Conservation (phyloP, 1,140 invertebrate species). For the Saccostrea glomerata region DNA sequence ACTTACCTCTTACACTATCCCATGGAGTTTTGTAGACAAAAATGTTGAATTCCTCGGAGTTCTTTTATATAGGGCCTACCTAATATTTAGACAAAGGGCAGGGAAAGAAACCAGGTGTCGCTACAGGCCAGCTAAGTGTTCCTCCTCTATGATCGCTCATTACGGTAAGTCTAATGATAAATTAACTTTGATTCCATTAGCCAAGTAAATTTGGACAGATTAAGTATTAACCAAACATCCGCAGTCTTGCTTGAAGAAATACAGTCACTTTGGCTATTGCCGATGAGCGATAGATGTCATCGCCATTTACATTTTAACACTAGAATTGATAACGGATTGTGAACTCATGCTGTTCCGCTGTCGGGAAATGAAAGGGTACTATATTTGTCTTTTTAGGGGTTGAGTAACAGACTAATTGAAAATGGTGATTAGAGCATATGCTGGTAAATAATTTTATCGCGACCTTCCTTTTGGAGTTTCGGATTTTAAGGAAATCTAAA, state of each 20-base stretch:
- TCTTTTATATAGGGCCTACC: background rate
- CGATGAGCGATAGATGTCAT: slow-evolving; percentile 11
- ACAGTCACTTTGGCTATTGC: slow-evolving; percentile 9
- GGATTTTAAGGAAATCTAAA: background rate
- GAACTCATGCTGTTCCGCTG: background rate
- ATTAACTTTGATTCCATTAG: slow-evolving; percentile 32
- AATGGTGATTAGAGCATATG: background rate
- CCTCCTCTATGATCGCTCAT: slow-evolving; percentile 23
- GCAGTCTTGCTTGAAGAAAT: background rate
- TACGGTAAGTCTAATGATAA: background rate
- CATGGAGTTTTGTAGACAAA: background rate
- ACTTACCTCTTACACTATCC: background rate
- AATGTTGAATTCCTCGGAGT: background rate
- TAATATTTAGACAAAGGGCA: slow-evolving; percentile 20
- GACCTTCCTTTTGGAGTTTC: background rate
- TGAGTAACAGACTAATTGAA: slow-evolving; percentile 24
- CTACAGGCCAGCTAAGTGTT: background rate
- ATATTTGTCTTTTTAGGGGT: slow-evolving; percentile 5
- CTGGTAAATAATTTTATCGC: slow-evolving; percentile 1
- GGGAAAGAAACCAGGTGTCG: background rate
- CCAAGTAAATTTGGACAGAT: slow-evolving; percentile 22
- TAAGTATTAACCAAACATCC: slow-evolving; percentile 22
- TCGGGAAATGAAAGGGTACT: background rate
- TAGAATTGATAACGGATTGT: background rate
- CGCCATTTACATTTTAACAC: slow-evolving; percentile 9